Evolutionary conservation across 1,140 invertebrate species (phyloP), one percentile per base, ranked within the genome.

Genomic region (Hycleus cichorii): DNA sequence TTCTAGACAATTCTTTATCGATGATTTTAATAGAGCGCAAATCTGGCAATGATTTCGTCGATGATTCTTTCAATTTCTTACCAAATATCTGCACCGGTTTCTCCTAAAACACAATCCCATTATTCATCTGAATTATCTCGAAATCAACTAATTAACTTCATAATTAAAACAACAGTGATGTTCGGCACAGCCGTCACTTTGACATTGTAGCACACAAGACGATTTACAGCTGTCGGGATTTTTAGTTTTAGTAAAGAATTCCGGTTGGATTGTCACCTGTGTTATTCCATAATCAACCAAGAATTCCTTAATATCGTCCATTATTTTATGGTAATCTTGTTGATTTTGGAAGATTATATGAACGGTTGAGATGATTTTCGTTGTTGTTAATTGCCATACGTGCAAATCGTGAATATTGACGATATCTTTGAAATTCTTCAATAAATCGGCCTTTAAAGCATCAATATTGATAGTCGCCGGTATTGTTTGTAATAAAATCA

Each of bases 391-490:
- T 60, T 88, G 83, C 89, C 89, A 91, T 3, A 91, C 82, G 62
- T 91, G 89, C 10, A 91, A 78, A 72, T 92, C 89, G 63, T 92
- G 89, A 9, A 91, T 82, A 63, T 87, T 88, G 0, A 88, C 76
- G 43, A 91, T 86, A 46, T 84, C 84, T 0, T 89, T 89, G 74
- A 95, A 94, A 67, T 82, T 79, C 52, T 77, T 73, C 0, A 85
- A 68, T 8, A 91, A 68, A 60, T 86, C 78, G 25, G 75, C 76
- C 58, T 86, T 83, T 26, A 90, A 75, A 2, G 75, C 76, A 49
- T 84, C 78, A 27, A 91, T 84, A 61, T 91, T 83, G 27, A 91
- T 89, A 44, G 88, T 82, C 60, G 82, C 85, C 1, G 90, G 89
- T 43, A 91, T 89, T 2, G 88, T 91, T 75, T 91, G 87, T 2